Conservation (phyloP, 2,888 invertebrate genomes). For the Drosophila seclusa region DNA sequence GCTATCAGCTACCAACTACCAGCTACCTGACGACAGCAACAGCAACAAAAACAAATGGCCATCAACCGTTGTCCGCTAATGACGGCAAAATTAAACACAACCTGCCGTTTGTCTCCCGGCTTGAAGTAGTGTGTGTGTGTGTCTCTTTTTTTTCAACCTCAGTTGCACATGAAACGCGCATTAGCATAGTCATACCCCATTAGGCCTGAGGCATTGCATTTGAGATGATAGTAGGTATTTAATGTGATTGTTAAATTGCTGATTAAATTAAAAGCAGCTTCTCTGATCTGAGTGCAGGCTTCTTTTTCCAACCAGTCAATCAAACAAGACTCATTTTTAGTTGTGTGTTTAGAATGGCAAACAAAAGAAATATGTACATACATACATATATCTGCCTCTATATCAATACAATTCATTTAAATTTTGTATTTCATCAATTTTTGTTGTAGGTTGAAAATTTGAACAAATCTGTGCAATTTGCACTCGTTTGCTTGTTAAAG, state of each 20-base stretch:
- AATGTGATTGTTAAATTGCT: not conserved
- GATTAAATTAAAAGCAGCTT: not conserved
- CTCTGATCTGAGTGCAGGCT: not conserved
- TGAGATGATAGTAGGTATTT: not conserved
- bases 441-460: not conserved
- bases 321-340: no score
- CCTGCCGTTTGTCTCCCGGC: constrained; percentile 1
- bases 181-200: constrained; percentile 6
- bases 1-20: not conserved
- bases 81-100: constrained; percentile 31
- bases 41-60: constrained; percentile 26
- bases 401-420: not conserved
- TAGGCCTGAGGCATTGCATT: not conserved
- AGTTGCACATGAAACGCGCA: constrained; percentile 13
- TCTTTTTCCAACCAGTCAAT: not conserved
- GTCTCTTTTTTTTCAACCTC: not conserved
- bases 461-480: not conserved
- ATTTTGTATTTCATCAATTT: not conserved
- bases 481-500: not conserved
- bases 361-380: not conserved
- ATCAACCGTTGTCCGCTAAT: constrained; percentile 42
- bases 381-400: not conserved
- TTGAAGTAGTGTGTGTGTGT: not conserved
- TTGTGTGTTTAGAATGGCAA: not conserved
- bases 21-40: not conserved